Conservation (phyloP, 2,888 invertebrate species). For the Leptopilina myrica region DNA sequence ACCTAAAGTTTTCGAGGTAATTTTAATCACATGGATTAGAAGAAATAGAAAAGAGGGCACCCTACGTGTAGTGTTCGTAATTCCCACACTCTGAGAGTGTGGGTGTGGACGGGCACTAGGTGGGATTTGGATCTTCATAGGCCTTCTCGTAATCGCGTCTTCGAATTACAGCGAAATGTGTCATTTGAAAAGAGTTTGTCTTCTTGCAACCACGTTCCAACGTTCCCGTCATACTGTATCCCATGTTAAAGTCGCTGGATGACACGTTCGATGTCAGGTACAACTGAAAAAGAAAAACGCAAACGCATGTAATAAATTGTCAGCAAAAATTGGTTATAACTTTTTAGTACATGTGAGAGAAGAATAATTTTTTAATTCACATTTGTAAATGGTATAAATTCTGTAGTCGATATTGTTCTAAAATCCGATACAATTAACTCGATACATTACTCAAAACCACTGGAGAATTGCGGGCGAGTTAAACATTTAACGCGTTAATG, state of each 20-base stretch:
- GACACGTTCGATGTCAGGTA: constrained; percentile 91
- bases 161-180: constrained; percentile 91
- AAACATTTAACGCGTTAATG: constrained; percentile 24
- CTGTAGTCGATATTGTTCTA: not conserved
- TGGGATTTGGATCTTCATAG: constrained; percentile 74
- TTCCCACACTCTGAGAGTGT: constrained; percentile 75
- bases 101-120: constrained; percentile 75
- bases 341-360: not conserved
- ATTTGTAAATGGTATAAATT: not conserved
- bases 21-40: constrained; percentile 20
- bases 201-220: constrained; percentile 88
- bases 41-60: constrained; percentile 49
- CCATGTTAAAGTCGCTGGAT: constrained; percentile 92
- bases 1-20: not conserved
- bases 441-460: constrained; percentile 33
- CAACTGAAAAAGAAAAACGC: constrained; percentile 77
- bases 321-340: not conserved
- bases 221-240: constrained; percentile 92
- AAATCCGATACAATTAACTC: constrained; percentile 20
- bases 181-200: constrained; percentile 88
- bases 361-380: not conserved
- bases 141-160: constrained; percentile 85
- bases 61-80: constrained; percentile 73
- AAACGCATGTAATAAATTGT: not conserved
- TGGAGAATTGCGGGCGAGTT: constrained; percentile 35